Base-by-base conservation (phyloP, 2,888 invertebrate species). In the Steinernema carpocapsae region DNA sequence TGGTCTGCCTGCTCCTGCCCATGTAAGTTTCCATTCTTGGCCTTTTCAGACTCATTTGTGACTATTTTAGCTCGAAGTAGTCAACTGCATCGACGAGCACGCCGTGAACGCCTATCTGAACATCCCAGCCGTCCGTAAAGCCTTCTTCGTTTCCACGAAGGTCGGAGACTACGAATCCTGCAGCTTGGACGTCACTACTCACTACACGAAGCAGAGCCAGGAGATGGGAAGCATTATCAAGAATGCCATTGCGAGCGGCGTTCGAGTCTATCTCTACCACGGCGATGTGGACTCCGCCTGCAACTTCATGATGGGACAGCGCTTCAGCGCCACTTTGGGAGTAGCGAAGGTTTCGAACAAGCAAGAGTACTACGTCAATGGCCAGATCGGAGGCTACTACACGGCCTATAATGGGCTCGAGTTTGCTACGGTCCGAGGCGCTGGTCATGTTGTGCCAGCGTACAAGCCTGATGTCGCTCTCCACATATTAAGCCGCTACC, bases 371-470 rank as follows among this genome's bases (percentile, higher is more conserved):
- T 84, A 85, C 74, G 84, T 79, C 75, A 84, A 85, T 75, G 75
- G 83, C 22, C 88, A 88, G 78, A 83, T 88, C 70, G 88, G 87
- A 72, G 88, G 88, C n/a, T 88, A 86, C 82, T 84, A 86, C 52
- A 88, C 87, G 6, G 77, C 83, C 48, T 88, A 85, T 79, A 78
- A 84, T 19, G 85, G 85, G 7, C 79, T 86, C 42, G 83, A 83
- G 24, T 86, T 80, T 79, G 26, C 84, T n/a, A 84, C 84, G 17
- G 73, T 80, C 7, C 74, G 81, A 10, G 80, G 80, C 7, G 83
- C 83, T 1, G 84, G 74, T 72, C 85, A 86, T 74, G 84, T 84
- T 84, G 85, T 85, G 7, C 86, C 86, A 26, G 85, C 86, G 74
- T 86, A 86, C 86, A 76, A 79, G 51, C 83, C 86, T 4, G 82